Percentiles rank a stretch among this genome's conserved stretches.
These are phyloP conservation scores for Bubo scandiacus DNA, from an alignment of 2,113 vertebrate genomes.

Conservation along the genomic window DNA sequence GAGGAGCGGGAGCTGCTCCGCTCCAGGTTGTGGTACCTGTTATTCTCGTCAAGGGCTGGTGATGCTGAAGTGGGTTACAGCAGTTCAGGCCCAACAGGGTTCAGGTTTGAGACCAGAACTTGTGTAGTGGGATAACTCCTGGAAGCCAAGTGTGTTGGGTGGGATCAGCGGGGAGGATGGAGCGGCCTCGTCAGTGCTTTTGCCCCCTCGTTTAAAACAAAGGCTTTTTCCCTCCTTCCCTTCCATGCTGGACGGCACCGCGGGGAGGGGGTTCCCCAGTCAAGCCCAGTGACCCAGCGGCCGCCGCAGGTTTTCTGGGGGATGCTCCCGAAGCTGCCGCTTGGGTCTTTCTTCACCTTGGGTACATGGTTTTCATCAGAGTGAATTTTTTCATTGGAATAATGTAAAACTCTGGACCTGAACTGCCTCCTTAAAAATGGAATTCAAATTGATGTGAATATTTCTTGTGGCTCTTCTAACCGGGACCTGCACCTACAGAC, in stretches of 20 bases:
- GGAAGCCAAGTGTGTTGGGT: too few species aligned
- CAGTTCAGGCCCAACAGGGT: background rate
- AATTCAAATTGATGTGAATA: background rate
- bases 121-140: background rate
- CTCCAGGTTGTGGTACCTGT: fast-evolving
- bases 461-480: conserved; percentile 33
- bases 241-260: background rate
- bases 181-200: fast-evolving
- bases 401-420: background rate
- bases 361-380: background rate
- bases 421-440: background rate
- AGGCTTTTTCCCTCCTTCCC: background rate
- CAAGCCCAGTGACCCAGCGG: background rate
- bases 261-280: background rate
- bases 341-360: background rate
- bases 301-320: fast-evolving
- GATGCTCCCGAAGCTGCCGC: background rate
- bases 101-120: background rate
- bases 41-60: background rate
- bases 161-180: background rate
- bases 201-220: background rate
- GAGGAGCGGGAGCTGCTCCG: background rate
- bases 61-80: background rate
- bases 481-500: conserved; percentile 23
- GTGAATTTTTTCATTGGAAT: background rate